Evolutionary conservation across 2,113 vertebrate genomes (phyloP).

Genomic region (Malurus alboscapulatus): DNA sequence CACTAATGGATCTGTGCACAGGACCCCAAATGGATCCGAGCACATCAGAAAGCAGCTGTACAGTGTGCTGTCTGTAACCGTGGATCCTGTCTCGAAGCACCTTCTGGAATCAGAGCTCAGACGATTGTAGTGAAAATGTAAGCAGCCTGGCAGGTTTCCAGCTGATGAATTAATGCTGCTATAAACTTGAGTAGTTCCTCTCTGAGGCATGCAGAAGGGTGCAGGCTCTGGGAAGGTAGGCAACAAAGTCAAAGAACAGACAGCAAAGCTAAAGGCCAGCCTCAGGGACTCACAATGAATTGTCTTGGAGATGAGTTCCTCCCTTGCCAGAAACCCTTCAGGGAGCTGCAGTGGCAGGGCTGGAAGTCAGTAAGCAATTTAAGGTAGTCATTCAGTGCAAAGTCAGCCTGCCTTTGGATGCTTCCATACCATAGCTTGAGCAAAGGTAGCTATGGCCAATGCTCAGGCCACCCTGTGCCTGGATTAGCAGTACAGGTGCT

Average conservation of each 20-base stretch:
- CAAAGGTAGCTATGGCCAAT: background rate
- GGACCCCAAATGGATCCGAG: background rate
- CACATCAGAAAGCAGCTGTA: background rate
- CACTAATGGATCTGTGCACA: background rate
- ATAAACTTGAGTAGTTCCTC: conserved; percentile 66
- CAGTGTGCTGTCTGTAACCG: background rate
- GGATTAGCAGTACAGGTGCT: background rate
- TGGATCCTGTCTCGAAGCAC: background rate
- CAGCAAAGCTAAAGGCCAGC: background rate
- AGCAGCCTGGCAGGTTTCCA: conserved; percentile 59
- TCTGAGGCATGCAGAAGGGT: conserved; percentile 51
- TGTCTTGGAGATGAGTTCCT: conserved; percentile 9
- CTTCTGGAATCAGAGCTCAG: conserved; percentile 20
- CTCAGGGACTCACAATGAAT: background rate
- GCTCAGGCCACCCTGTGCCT: background rate
- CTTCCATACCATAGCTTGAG: background rate
- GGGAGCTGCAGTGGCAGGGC: background rate
- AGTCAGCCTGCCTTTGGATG: background rate
- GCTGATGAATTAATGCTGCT: conserved; percentile 67
- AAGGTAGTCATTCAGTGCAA: background rate
- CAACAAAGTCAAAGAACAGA: conserved; percentile 49
- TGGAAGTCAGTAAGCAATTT: background rate
- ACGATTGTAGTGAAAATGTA: conserved; percentile 35
- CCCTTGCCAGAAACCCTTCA: background rate
- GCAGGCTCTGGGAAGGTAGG: conserved; percentile 36